These are phyloP conservation scores for Ascaphus truei DNA, from an alignment of 2,113 vertebrate genomes.

Conservation along the genomic window DNA sequence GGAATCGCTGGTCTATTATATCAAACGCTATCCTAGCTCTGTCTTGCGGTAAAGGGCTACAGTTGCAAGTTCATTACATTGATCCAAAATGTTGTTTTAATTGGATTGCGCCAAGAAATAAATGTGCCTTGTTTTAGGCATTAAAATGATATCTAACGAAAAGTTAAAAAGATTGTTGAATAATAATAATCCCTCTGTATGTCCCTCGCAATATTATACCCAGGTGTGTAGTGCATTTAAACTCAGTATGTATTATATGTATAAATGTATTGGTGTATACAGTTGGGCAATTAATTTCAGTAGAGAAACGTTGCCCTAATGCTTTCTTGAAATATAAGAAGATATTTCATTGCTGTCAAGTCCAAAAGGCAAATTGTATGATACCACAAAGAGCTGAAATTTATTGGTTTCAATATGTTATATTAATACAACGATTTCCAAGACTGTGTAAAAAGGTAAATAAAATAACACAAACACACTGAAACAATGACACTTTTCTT, in stretches of 20 bases:
- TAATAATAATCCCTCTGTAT: not conserved
- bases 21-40: too few relatives aligned
- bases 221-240: not conserved
- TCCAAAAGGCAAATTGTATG: constrained; percentile 18
- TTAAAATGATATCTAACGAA: too few relatives aligned
- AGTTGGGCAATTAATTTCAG: constrained; percentile 12
- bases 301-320: not conserved
- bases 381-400: constrained; percentile 19
- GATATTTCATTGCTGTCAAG: constrained; percentile 25
- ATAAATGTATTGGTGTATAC: constrained; percentile 8
- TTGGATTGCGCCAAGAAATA: too few relatives aligned
- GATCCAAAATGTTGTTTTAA: too few relatives aligned
- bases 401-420: constrained; percentile 25
- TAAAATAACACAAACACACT: not conserved
- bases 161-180: not conserved
- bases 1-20: too few relatives aligned
- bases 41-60: too few relatives aligned
- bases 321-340: constrained; percentile 12
- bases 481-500: not conserved
- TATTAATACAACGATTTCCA: constrained; percentile 10
- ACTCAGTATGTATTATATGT: not conserved
- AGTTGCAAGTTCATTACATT: too few relatives aligned
- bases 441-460: constrained; percentile 8
- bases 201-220: not conserved
- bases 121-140: too few relatives aligned